Conservation (phyloP, 2,888 invertebrate species). For the Limnephilus lunatus region DNA sequence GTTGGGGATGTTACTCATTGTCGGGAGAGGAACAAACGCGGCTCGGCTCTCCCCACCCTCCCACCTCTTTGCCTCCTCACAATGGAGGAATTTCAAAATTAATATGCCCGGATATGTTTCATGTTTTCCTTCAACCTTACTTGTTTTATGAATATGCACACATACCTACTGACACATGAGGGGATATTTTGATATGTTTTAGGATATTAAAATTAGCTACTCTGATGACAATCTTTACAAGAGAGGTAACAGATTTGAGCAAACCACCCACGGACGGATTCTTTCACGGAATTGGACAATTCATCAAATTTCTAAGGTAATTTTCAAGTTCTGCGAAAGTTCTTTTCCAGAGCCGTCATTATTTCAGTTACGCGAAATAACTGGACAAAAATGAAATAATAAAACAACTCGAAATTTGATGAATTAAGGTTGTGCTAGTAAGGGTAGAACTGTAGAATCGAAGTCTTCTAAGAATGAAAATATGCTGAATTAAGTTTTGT, state of each 20-base stretch:
- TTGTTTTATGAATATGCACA: neutral
- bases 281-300: too few species aligned
- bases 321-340: too few species aligned
- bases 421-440: too few species aligned
- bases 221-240: neutral
- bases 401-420: too few species aligned
- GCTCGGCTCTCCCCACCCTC: neutral
- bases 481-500: too few species aligned
- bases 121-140: constrained; percentile 14
- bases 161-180: too few species aligned
- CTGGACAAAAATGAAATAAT: too few species aligned
- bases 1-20: constrained; percentile 57
- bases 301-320: too few species aligned
- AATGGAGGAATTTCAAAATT: constrained; percentile 55
- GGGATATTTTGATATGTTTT: neutral
- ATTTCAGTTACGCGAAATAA: too few species aligned
- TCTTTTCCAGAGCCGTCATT: too few species aligned
- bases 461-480: too few species aligned
- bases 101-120: constrained; percentile 43
- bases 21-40: constrained; percentile 57
- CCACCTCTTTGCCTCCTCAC: constrained; percentile 11
- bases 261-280: neutral
- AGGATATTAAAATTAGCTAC: neutral
- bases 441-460: too few species aligned
- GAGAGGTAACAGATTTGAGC: neutral